These are phyloP conservation scores for Miltochrista miniata DNA, from an alignment of 2,888 invertebrate species.

Conservation along the genomic window DNA sequence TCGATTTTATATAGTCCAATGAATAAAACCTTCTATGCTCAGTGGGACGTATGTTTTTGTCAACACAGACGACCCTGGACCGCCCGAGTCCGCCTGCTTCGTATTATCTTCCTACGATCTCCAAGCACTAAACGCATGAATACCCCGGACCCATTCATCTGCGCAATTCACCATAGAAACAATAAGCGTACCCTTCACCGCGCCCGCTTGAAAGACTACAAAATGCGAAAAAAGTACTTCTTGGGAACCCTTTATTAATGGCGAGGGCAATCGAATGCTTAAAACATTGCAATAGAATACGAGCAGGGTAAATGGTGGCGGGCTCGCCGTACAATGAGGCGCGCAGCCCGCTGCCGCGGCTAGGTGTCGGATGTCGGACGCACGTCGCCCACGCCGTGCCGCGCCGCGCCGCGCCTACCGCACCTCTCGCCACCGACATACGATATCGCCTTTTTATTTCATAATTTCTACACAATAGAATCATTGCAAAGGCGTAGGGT, in stretches of 20 bases:
- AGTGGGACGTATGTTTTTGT: conserved; percentile 74
- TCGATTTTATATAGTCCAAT: not conserved
- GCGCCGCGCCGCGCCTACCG: conserved; percentile 52
- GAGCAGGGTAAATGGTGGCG: conserved; percentile 62
- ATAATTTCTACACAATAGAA: conserved; percentile 78
- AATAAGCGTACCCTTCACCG: conserved; percentile 77
- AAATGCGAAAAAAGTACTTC: conserved; percentile 72
- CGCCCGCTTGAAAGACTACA: conserved; percentile 70
- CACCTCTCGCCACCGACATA: conserved; percentile 70
- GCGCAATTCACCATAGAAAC: conserved; percentile 77
- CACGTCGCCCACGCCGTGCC: conserved; percentile 29
- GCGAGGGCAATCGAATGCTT: conserved; percentile 81
- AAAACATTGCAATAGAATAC: conserved; percentile 81
- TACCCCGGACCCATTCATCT: conserved; percentile 73
- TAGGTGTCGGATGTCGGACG: conserved; percentile 34
- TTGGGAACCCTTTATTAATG: conserved; percentile 78
- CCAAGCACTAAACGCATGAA: conserved; percentile 68
- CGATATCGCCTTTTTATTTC: conserved; percentile 81
- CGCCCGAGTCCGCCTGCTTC: conserved; percentile 68
- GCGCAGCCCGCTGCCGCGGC: conserved; percentile 38
- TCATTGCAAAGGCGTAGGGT: conserved; percentile 76
- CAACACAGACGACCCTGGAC: conserved; percentile 61
- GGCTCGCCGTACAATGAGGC: conserved; percentile 51
- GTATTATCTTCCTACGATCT: conserved; percentile 77
- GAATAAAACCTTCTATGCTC: conserved; percentile 20